Evolutionary conservation across 1,140 invertebrate genomes (phyloP), one percentile per base, ranked within the genome.

Genomic region (Lethrus apterus): DNA sequence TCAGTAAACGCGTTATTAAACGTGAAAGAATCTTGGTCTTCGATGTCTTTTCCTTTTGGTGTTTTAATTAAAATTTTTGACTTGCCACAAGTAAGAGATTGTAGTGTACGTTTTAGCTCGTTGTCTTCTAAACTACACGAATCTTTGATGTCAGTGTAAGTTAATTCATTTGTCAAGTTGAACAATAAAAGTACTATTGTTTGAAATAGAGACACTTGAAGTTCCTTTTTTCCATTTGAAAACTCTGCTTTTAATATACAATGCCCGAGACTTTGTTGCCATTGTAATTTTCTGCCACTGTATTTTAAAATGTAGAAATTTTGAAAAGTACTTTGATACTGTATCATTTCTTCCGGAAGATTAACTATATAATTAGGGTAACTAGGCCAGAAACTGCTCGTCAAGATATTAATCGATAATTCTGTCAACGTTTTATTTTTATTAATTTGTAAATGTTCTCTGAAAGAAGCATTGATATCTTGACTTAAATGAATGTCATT

Each of bases 381-480:
- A n/a, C 87, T 93, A 23, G 95, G 94, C 95, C 95, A 99, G 69
- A 95, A 94, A 11, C 94, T 94, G 86, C 93, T 94, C 10, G 95
- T 98, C 33, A 99, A 72, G 62, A 98, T 89, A 67, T 86, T 89
- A 18, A 98, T 92, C 17, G 83, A 91, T 59, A 99, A 75, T 65
- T 98, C 90, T 7, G 55, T 48, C 17, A 24, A 15, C 46, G 90
- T 80, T 24, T 67, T 74, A 4, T 73, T 70, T 57, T 76, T 77
- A 64, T 81, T 79, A 31, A 69, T 62, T 38, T 26, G 34, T 7
- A 54, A 33, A 46, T 59, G 43, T 51, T 92, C 87, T 67, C 89
- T 91, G 67, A 97, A 98, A 18, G 89, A 84, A 46, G 86, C 80
- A 71, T 93, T 95, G 35, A 98, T 86, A 65, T 96, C 93, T 70